Percentiles rank a stretch among this genome's conserved stretches.
These are phyloP conservation scores for Sternotherus odoratus DNA, from an alignment of 2,797 vertebrate species.

Conservation along the genomic window DNA sequence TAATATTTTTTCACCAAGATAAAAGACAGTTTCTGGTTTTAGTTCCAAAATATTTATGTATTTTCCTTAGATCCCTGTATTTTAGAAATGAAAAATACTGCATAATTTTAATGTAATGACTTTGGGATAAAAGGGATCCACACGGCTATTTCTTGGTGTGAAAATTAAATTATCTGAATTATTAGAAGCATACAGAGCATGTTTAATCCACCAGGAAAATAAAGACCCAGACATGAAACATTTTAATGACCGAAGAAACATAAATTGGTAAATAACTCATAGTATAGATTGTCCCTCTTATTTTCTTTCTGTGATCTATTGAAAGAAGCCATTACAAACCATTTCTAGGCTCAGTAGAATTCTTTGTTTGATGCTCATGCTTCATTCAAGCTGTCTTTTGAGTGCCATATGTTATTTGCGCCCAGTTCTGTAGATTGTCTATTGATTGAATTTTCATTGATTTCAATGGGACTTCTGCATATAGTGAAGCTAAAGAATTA, in stretches of 20 bases:
- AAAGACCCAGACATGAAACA: background rate
- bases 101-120: background rate
- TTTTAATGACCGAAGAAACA: constrained; percentile 3
- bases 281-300: background rate
- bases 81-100: background rate
- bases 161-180: background rate
- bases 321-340: background rate
- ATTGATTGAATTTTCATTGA: background rate
- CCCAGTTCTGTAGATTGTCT: background rate
- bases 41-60: background rate
- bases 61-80: background rate
- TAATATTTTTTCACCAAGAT: background rate
- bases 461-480: background rate
- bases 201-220: background rate
- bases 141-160: background rate
- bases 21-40: background rate
- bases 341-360: background rate
- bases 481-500: background rate
- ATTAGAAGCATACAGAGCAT: background rate
- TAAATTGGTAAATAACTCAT: background rate
- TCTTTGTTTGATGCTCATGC: background rate
- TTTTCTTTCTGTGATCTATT: background rate
- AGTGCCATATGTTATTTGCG: background rate
- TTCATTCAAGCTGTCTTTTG: background rate
- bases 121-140: background rate